Conservation (phyloP, 2,797 vertebrate genomes). For the Ataeniobius toweri region DNA sequence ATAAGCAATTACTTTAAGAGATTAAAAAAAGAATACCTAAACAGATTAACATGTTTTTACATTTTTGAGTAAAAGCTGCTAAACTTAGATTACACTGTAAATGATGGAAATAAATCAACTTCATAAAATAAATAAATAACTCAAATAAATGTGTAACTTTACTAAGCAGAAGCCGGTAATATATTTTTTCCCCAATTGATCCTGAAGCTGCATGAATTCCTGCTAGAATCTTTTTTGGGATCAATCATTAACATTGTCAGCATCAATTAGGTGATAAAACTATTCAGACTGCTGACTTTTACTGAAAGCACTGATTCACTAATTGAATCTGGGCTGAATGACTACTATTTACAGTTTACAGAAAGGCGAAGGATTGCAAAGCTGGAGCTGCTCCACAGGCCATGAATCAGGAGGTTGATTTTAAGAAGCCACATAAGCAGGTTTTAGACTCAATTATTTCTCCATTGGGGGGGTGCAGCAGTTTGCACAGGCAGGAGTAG, state of each 20-base stretch:
- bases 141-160: neutral
- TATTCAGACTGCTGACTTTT: neutral
- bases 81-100: neutral
- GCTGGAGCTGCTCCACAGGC: constrained; percentile 29
- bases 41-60: neutral
- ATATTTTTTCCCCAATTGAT: neutral
- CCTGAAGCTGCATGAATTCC: neutral
- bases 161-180: neutral
- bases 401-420: constrained; percentile 22
- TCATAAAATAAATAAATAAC: neutral
- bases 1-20: neutral
- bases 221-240: neutral
- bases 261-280: neutral
- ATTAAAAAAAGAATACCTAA: neutral
- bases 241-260: neutral
- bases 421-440: constrained; percentile 12
- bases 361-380: neutral
- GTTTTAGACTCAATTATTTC: constrained; percentile 1
- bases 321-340: neutral
- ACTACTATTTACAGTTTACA: neutral
- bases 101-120: neutral
- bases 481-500: neutral
- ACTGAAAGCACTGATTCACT: neutral
- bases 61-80: neutral
- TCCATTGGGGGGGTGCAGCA: constrained; percentile 1